These are phyloP conservation scores for Cacoxenus indagator DNA, from an alignment of 2,888 invertebrate species.

Conservation along the genomic window DNA sequence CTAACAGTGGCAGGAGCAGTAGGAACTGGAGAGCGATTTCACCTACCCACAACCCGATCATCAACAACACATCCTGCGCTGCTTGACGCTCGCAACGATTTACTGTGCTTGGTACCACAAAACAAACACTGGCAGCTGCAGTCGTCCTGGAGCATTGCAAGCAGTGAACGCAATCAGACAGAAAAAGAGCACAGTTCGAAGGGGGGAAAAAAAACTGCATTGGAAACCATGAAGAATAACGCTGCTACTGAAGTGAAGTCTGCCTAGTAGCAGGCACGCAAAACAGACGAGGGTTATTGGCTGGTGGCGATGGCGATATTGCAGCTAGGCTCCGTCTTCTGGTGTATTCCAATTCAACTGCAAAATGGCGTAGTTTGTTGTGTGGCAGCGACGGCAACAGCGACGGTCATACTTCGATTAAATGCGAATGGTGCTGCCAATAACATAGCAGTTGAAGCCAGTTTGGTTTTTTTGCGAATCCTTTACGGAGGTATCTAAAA, in stretches of 20 bases:
- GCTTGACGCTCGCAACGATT: slow-evolving; percentile 4
- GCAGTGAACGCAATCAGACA: slow-evolving; percentile 8
- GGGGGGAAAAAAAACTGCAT: slow-evolving; percentile 5
- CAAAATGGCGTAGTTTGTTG: slow-evolving; percentile 53
- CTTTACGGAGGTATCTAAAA: neutral
- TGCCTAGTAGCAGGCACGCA: neutral
- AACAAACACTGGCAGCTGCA: slow-evolving; percentile 30
- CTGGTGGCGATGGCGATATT: neutral
- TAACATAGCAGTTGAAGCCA: slow-evolving; percentile 9
- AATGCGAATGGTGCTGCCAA: slow-evolving; percentile 56
- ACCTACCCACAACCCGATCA: no score
- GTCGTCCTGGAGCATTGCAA: no score
- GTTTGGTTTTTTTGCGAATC: slow-evolving; percentile 16
- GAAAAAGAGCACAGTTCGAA: slow-evolving; percentile 8
- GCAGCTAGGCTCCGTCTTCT: neutral
- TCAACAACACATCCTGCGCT: neutral
- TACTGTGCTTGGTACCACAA: slow-evolving; percentile 18
- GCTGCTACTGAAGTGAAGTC: slow-evolving; percentile 24
- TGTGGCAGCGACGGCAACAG: slow-evolving; percentile 27
- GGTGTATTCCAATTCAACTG: slow-evolving; percentile 46
- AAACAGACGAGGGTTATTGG: neutral
- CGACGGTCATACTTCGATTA: slow-evolving; percentile 61
- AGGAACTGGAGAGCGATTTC: no score
- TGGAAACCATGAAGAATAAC: slow-evolving; percentile 15
- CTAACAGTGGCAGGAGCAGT: slow-evolving; percentile 1